phyloP scores from a whole-genome alignment of 1,140 invertebrate species.

The Latrodectus geometricus region DNA sequence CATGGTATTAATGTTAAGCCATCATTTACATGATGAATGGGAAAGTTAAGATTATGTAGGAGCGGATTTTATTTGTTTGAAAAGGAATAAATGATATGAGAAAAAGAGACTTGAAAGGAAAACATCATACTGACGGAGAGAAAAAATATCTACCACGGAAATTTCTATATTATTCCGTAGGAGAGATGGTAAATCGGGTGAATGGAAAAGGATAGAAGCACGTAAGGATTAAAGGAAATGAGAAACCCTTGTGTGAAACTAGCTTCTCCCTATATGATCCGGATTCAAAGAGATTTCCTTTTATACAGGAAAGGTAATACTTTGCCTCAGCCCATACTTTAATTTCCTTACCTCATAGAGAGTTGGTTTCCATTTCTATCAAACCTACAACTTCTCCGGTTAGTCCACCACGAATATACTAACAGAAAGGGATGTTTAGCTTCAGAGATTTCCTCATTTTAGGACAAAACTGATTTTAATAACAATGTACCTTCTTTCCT shows the following conservation, averaged over 20 bases:
- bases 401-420: too few species aligned
- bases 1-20: constrained; percentile 39
- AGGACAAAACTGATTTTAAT: too few species aligned
- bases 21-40: constrained; percentile 47
- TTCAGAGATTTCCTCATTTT: too few species aligned
- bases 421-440: too few species aligned
- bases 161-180: constrained; percentile 35
- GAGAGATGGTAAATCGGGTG: constrained; percentile 43
- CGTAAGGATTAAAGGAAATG: constrained; percentile 37
- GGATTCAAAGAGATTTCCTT: constrained; percentile 9
- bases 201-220: constrained; percentile 12
- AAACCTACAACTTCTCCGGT: background rate
- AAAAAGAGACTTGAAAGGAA: too few species aligned
- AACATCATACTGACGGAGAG: background rate
- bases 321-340: constrained; percentile 24
- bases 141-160: constrained; percentile 14
- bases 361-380: constrained; percentile 3
- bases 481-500: too few species aligned
- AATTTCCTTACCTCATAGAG: constrained; percentile 28
- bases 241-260: constrained; percentile 34
- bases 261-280: constrained; percentile 26
- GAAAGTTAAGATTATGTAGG: background rate
- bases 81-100: too few species aligned
- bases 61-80: too few species aligned
- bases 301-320: constrained; percentile 27